Conservation (phyloP, 1,140 invertebrate species). For the Ceratina japonica region DNA sequence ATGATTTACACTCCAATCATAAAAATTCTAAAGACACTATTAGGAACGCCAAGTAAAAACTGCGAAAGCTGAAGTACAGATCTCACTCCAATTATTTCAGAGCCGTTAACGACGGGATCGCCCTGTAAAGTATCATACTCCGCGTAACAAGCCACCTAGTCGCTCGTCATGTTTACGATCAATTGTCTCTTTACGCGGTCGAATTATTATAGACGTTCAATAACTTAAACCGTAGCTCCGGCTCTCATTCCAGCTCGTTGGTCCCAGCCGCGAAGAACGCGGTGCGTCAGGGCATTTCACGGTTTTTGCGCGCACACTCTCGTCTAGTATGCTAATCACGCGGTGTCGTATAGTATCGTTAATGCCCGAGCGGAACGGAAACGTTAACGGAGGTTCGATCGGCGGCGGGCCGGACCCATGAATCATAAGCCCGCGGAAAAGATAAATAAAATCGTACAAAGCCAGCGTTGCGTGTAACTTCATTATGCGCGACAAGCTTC, state of each 20-base stretch:
- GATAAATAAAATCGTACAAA: conserved; percentile 47
- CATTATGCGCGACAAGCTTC: conserved; percentile 43
- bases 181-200: background rate
- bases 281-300: conserved; percentile 12
- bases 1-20: too few species aligned
- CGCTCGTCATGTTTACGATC: conserved; percentile 18
- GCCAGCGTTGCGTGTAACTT: conserved; percentile 46
- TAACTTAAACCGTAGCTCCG: background rate
- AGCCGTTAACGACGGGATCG: background rate
- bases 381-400: conserved; percentile 38
- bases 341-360: conserved; percentile 42
- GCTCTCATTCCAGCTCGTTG: background rate
- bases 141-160: background rate
- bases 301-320: conserved; percentile 5
- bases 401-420: conserved; percentile 13
- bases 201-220: background rate
- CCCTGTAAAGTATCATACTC: background rate
- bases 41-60: too few species aligned
- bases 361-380: conserved; percentile 31
- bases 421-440: conserved; percentile 43
- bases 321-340: conserved; percentile 42
- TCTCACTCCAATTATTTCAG: background rate
- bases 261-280: background rate
- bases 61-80: too few species aligned
- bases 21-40: too few species aligned